These are phyloP conservation scores for Meganola albula DNA, from an alignment of 2,888 invertebrate species.

Conservation along the genomic window DNA sequence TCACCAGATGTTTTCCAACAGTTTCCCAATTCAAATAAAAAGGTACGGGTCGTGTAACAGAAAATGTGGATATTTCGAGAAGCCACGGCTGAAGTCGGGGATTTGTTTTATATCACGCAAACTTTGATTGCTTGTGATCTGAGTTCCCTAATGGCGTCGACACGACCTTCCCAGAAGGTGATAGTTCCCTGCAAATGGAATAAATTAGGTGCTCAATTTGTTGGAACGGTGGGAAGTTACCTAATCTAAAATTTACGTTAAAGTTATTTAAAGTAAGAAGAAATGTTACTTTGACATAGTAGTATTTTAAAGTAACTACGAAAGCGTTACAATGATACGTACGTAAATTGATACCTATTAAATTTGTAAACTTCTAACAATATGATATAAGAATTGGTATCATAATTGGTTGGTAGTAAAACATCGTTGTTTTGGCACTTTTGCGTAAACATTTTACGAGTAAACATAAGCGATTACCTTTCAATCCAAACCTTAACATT, in stretches of 20 bases:
- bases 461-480: background rate
- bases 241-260: background rate
- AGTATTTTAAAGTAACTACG: background rate
- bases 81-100: constrained; percentile 6
- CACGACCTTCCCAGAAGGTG: background rate
- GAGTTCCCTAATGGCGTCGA: background rate
- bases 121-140: background rate
- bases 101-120: background rate
- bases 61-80: background rate
- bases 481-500: constrained; percentile 22
- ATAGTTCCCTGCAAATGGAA: constrained; percentile 10
- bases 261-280: background rate
- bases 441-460: background rate
- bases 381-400: background rate
- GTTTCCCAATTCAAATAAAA: too few relatives aligned
- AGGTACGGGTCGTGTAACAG: background rate
- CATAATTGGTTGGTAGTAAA: background rate
- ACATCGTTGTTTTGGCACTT: background rate
- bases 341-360: background rate
- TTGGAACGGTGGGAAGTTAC: too few relatives aligned
- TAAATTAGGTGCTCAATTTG: background rate
- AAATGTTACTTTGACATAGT: background rate
- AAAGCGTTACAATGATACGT: background rate
- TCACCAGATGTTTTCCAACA: too few relatives aligned
- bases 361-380: background rate